Percentiles rank a stretch among this genome's conserved stretches.
phyloP scores from a whole-genome alignment of 2,888 invertebrate species.

The Heliconius hortense region DNA sequence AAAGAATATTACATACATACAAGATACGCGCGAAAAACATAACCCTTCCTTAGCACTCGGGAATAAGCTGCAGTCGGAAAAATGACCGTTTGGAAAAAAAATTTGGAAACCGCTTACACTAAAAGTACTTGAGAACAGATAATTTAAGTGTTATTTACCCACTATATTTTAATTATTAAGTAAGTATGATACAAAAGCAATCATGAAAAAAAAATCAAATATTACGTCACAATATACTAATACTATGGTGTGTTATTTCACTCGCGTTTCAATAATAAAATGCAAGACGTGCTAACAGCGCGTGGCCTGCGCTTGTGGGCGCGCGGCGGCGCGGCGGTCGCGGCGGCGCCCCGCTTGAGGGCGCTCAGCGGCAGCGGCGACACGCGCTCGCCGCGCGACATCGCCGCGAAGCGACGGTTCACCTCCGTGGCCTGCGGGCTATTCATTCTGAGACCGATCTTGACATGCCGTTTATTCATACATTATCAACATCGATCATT shows the following conservation, averaged over 20 bases:
- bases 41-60: no score
- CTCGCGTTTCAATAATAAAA: not conserved
- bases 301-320: constrained; percentile 29
- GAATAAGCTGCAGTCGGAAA: no score
- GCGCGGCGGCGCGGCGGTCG: constrained; percentile 27
- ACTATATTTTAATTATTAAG: not conserved
- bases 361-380: constrained; percentile 46
- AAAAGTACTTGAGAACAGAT: not conserved
- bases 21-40: no score
- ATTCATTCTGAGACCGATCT: not conserved
- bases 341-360: constrained; percentile 43
- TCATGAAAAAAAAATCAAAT: not conserved
- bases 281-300: not conserved
- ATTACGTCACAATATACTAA: not conserved
- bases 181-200: not conserved
- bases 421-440: constrained; percentile 46
- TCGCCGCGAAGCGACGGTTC: constrained; percentile 53
- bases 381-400: constrained; percentile 51
- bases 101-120: not conserved
- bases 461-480: no score
- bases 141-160: not conserved
- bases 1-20: no score
- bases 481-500: no score
- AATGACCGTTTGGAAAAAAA: not conserved
- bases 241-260: no score